These are phyloP conservation scores for Acrossocheilus fasciatus DNA, from an alignment of 2,797 vertebrate genomes.

Conservation along the genomic window DNA sequence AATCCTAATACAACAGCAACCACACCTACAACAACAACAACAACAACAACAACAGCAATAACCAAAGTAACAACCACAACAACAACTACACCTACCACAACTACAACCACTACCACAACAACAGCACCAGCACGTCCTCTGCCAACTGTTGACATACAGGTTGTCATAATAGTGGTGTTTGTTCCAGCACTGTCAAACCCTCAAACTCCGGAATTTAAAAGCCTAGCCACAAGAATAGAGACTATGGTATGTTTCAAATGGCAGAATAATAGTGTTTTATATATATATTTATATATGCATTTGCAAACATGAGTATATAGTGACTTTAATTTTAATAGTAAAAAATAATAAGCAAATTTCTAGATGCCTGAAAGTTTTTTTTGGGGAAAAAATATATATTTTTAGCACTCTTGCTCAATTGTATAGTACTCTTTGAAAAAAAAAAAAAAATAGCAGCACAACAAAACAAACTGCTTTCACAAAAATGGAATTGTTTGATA, in stretches of 20 bases:
- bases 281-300: background rate
- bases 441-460: background rate
- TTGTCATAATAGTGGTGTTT: constrained; percentile 5
- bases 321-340: too few relatives aligned
- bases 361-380: too few relatives aligned
- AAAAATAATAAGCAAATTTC: too few relatives aligned
- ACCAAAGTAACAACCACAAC: background rate
- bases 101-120: background rate
- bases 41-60: background rate
- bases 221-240: background rate
- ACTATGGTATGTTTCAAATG: constrained; percentile 26
- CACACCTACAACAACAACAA: background rate
- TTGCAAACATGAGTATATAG: too few relatives aligned
- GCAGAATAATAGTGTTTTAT: background rate
- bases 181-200: background rate
- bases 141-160: constrained; percentile 17
- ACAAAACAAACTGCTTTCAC: background rate
- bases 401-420: too few relatives aligned
- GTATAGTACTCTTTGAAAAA: too few relatives aligned
- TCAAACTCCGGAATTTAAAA: background rate
- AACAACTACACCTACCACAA: background rate
- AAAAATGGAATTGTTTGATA: background rate
- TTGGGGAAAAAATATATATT: too few relatives aligned
- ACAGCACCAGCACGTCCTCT: background rate
- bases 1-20: background rate